Evolutionary conservation across 2,113 vertebrate species (phyloP), one percentile per base, ranked within the genome.

Genomic region (Petaurus breviceps): DNA sequence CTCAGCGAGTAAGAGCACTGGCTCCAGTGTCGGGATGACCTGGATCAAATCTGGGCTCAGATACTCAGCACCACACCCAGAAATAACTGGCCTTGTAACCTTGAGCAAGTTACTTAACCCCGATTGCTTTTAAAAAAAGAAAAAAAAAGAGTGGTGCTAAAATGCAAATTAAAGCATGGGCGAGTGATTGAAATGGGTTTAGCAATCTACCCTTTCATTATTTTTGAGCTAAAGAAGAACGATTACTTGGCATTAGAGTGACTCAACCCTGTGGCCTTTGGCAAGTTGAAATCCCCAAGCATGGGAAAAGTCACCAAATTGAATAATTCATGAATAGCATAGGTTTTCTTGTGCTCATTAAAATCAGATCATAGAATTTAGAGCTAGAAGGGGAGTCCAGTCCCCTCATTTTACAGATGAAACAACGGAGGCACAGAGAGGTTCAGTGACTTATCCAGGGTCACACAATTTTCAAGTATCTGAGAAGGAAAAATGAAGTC

Each of bases 71-170:
- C n/a, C n/a, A n/a, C n/a, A n/a, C n/a, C n/a, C n/a, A n/a, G n/a
- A n/a, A n/a, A n/a, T n/a, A n/a, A n/a, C n/a, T n/a, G n/a, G n/a
- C n/a, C n/a, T n/a, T n/a, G n/a, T n/a, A n/a, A n/a, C n/a, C n/a
- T n/a, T n/a, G n/a, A n/a, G n/a, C n/a, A n/a, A n/a, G n/a, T n/a
- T n/a, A n/a, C n/a, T n/a, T n/a, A n/a, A n/a, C n/a, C n/a, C n/a
- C n/a, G n/a, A n/a, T n/a, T n/a, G n/a, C n/a, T n/a, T n/a, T n/a
- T n/a, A n/a, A n/a, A n/a, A n/a, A n/a, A n/a, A n/a, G n/a, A n/a
- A n/a, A n/a, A n/a, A n/a, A n/a, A n/a, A 95, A 95, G 93, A 90
- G 92, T 37, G 68, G 91, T 92, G 92, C 92, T 95, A 37, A 92
- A 54, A 93, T 93, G 90, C 92, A 97, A 24, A 1, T 68, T 92